Conservation (phyloP, 2,113 vertebrate species). For the Salvelinus fontinalis region DNA sequence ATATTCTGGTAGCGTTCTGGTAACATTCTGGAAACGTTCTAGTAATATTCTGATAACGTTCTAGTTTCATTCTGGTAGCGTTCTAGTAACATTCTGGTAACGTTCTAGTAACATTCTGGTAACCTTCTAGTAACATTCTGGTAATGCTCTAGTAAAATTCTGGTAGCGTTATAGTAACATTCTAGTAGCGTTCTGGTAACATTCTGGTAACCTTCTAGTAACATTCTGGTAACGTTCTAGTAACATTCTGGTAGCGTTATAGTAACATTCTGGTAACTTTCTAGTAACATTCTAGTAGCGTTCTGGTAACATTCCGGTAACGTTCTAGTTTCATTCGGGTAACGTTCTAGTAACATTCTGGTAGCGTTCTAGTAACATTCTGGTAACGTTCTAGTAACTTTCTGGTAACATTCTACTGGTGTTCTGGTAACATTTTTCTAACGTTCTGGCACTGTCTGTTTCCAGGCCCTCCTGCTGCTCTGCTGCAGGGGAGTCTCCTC, state of each 20-base stretch:
- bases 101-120: background rate
- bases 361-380: background rate
- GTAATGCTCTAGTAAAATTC: background rate
- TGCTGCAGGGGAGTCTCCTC: constrained; percentile 74
- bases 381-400: background rate
- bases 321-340: background rate
- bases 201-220: no score
- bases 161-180: background rate
- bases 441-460: no score
- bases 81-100: no score
- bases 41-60: background rate
- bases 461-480: constrained; percentile 52
- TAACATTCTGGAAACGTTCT: no score
- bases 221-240: no score
- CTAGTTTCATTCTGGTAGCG: no score
- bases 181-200: background rate
- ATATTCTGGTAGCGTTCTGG: no score
- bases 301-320: no score
- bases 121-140: background rate
- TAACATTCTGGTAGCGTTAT: background rate
- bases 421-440: no score
- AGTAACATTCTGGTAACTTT: background rate
- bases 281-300: background rate
- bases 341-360: background rate
- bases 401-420: no score